Base-by-base conservation (phyloP, 2,888 invertebrate genomes). In the Ametastegia equiseti region DNA sequence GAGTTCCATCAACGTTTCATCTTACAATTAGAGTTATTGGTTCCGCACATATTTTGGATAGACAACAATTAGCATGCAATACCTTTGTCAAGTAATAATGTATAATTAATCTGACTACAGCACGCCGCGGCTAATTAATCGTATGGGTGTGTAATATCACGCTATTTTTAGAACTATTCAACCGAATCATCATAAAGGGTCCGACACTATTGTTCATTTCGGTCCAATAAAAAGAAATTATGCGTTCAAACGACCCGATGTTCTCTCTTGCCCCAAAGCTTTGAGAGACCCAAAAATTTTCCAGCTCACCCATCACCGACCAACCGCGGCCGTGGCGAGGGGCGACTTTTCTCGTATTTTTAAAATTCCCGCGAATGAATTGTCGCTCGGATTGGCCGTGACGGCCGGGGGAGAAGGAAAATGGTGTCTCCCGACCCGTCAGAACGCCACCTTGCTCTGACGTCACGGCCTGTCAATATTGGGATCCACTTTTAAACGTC, bases 1-100 rank as follows among this genome's bases (percentile, higher is more conserved):
- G 11, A 75, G 36, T 36, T 36, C 36, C 47, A n/a, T n/a, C n/a
- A 47, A 30, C 33, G 36, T 33, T 75, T 50, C 36, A 54, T 33
- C 33, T 54, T 19, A 36, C 36, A n/a, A n/a, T n/a, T n/a, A n/a
- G n/a, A 36, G 27, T 54, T 36, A 54, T 75, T n/a, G 6, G 30
- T 54, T 54, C 19, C 7, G 75, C 75, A 54, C 75, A 50, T 50
- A 19, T n/a, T n/a, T n/a, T n/a, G n/a, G n/a, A n/a, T 75, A 36
- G 36, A 54, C 33, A 54, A 75, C 36, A 47, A 15, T 45, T 5
- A 71, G 47, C 71, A 47, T 13, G 30, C 71, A 42, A 71, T 42
- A 54, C 65, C 65, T 67, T 36, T 54, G 11, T n/a, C 54, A 75
- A 75, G 54, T 36, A 27, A 75, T 75, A 27, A 75, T 75, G 54